Base-by-base conservation (phyloP, 1,140 invertebrate genomes). In the Nylanderia fulva region DNA sequence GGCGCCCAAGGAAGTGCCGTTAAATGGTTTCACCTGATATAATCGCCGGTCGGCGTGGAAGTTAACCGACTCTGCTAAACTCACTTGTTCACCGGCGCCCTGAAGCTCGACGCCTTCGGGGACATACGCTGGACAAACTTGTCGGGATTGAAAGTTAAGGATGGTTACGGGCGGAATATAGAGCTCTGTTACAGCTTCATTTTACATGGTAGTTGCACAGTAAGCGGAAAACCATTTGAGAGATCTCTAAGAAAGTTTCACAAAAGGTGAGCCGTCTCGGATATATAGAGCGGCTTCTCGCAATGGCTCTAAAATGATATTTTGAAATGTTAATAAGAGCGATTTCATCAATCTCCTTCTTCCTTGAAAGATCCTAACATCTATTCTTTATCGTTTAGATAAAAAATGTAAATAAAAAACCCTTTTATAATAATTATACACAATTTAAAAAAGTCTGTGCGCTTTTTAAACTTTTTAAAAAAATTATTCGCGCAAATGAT, bases 51-150 rank as follows among this genome's bases (percentile, higher is more conserved):
- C 56, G 74, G 77, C 61, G 60, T 63, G 54, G 63, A 88, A 88
- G 84, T 89, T 89, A 86, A 86, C 76, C 39, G 75, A 83, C 48
- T 85, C 76, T 29, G 33, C 39, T 58, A 72, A 89, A 88, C 87
- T 86, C 86, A 69, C 63, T 86, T 71, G 88, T 86, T 87, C 87
- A 86, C 75, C 52, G 66, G 56, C 48, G 42, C 29, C 18, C 29
- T 52, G 29, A 42, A 68, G 61, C 60, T 75, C 56, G 80, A 77
- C 75, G 84, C 84, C 75, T 58, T 68, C 27, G 24, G 82, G 74
- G 39, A 82, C 68, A 54, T 79, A 84, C 54, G 69, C 27, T 29
- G 33, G 33, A 74, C 82, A 58, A 88, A 82, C 63, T 88, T 86
- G 68, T 33, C 64, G 7, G 24, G n/a, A 79, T 54, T 56, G 66